These are phyloP conservation scores for Pachypsylla venusta DNA, from an alignment of 1,140 invertebrate species.

Conservation along the genomic window DNA sequence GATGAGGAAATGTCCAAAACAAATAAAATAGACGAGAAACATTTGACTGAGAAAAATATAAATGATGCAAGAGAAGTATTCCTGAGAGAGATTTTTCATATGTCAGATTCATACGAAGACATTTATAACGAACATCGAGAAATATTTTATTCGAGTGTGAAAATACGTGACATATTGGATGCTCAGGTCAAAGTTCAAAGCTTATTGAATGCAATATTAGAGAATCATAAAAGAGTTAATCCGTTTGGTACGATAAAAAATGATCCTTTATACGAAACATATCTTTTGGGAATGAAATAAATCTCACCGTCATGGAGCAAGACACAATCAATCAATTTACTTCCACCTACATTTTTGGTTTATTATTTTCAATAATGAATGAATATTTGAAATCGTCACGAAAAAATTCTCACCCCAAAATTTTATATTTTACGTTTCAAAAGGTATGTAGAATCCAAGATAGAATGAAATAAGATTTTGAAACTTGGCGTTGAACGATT, in stretches of 20 bases:
- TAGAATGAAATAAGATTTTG: too few relatives aligned
- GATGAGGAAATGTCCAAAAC: background rate
- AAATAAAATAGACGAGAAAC: background rate
- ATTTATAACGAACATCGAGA: background rate
- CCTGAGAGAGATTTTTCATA: background rate
- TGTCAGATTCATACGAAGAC: background rate
- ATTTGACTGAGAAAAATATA: background rate
- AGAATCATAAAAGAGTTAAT: background rate
- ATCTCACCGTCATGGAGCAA: too few relatives aligned
- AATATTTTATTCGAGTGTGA: background rate
- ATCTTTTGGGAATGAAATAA: too few relatives aligned
- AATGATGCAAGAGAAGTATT: background rate
- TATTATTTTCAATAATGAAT: too few relatives aligned
- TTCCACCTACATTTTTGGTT: too few relatives aligned
- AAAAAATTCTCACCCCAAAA: too few relatives aligned
- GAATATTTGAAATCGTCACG: too few relatives aligned
- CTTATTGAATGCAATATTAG: background rate
- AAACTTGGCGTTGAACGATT: too few relatives aligned
- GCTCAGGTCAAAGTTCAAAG: background rate
- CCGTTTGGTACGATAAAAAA: background rate
- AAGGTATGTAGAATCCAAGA: too few relatives aligned
- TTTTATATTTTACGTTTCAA: too few relatives aligned
- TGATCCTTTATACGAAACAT: background rate
- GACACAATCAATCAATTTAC: too few relatives aligned
- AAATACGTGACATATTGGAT: background rate